phyloP scores from a whole-genome alignment of 2,888 invertebrate genomes.

The Steinernema hermaphroditum region DNA sequence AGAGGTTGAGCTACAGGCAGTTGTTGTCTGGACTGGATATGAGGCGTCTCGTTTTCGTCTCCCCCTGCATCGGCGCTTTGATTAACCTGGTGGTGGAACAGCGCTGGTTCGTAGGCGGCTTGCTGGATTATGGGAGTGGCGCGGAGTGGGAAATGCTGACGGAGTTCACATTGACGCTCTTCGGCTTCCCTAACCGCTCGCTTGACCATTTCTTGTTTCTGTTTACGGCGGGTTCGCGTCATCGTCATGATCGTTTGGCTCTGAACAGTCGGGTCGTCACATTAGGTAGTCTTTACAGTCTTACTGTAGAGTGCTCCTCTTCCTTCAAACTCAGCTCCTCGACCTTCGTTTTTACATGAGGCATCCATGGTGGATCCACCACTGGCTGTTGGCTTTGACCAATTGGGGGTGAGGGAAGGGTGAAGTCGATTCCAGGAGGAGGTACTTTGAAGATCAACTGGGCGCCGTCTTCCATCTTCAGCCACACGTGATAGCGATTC shows the following conservation, averaged over 20 bases:
- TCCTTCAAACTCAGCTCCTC: conserved; percentile 98
- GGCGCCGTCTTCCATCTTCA: conserved; percentile 96
- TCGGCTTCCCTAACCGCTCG: conserved; percentile 91
- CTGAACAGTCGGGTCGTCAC: conserved; percentile 37
- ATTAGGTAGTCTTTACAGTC: not conserved
- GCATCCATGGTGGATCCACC: conserved; percentile 94
- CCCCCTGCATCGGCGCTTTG: conserved; percentile 23
- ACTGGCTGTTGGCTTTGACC: conserved; percentile 76
- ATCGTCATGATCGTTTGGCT: conserved; percentile 79
- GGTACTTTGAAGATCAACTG: conserved; percentile 94
- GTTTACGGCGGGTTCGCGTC: conserved; percentile 95
- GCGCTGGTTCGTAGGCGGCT: conserved; percentile 92
- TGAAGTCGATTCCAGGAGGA: conserved; percentile 98
- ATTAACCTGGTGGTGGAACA: conserved; percentile 74
- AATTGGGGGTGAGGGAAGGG: conserved; percentile 95
- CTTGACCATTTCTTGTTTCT: conserved; percentile 95
- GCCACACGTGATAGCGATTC: conserved; percentile 96
- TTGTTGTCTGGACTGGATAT: conserved; percentile 69
- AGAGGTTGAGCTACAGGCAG: conserved; percentile 88
- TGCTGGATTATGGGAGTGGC: conserved; percentile 86
- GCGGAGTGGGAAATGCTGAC: conserved; percentile 43
- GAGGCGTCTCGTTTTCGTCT: conserved; percentile 28
- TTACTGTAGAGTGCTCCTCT: conserved; percentile 74
- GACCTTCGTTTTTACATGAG: conserved; percentile 94
- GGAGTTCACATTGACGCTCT: conserved; percentile 74